These are phyloP conservation scores for Podarcis lilfordi DNA, from an alignment of 2,797 vertebrate genomes.

Conservation along the genomic window DNA sequence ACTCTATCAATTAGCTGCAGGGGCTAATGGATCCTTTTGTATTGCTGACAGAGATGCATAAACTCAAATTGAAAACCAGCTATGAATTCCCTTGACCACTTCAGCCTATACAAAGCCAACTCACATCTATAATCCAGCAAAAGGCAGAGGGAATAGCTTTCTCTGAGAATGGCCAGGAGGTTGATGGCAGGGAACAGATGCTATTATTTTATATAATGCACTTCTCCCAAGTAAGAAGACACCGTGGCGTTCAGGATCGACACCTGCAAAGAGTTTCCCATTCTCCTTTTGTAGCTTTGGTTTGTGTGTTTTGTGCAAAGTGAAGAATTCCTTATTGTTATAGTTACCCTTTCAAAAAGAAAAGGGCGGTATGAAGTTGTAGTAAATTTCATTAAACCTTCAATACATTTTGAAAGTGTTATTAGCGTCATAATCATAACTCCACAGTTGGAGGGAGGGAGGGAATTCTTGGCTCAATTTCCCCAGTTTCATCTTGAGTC, in stretches of 20 bases:
- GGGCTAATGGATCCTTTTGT: constrained; percentile 3
- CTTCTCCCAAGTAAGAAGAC: constrained; percentile 24
- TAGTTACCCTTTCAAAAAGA: constrained; percentile 31
- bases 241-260: background rate
- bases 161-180: background rate
- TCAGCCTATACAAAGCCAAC: background rate
- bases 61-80: constrained; percentile 41
- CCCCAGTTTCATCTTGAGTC: background rate
- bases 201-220: constrained; percentile 31
- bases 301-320: constrained; percentile 6
- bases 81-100: constrained; percentile 28
- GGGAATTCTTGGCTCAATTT: constrained; percentile 25
- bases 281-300: constrained; percentile 44
- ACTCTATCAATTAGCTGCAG: constrained; percentile 46
- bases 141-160: constrained; percentile 1
- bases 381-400: constrained; percentile 50
- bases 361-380: constrained; percentile 9
- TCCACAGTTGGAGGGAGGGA: constrained; percentile 6
- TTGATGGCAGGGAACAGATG: background rate
- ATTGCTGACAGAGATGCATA: constrained; percentile 33
- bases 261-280: constrained; percentile 16
- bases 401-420: constrained; percentile 41
- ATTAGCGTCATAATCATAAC: constrained; percentile 26
- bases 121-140: constrained; percentile 36
- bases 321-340: constrained; percentile 50